phyloP scores from a whole-genome alignment of 2,888 invertebrate genomes.

The Chouioia cunea region DNA sequence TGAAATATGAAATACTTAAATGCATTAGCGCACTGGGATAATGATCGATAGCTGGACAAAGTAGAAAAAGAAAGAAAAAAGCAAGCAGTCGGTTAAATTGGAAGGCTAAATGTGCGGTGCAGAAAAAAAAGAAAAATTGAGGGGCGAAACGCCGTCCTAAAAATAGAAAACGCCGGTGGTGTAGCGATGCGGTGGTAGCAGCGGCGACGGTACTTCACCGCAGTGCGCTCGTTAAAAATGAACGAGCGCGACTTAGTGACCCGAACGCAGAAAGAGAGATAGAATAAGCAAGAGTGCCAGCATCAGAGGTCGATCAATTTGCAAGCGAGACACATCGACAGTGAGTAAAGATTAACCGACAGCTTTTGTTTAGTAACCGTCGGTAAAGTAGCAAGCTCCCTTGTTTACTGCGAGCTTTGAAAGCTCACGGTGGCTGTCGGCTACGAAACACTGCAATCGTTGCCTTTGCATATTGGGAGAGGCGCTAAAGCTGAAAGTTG shows the following conservation, averaged over 20 bases:
- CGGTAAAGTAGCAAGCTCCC: background rate
- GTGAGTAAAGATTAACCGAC: background rate
- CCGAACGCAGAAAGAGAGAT: conserved; percentile 8
- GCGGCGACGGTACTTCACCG: conserved; percentile 3
- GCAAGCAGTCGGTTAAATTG: no score
- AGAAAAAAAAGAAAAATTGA: no score
- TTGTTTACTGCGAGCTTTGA: background rate
- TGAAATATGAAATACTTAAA: no score
- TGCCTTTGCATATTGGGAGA: no score
- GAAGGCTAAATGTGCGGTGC: no score
- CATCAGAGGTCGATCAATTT: conserved; percentile 57
- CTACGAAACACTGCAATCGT: no score
- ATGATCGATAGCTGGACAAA: no score
- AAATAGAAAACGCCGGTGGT: conserved; percentile 29
- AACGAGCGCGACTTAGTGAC: conserved; percentile 30
- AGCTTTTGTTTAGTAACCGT: background rate
- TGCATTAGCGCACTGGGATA: no score
- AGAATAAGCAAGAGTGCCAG: conserved; percentile 47
- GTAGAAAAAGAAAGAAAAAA: no score
- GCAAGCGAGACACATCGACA: background rate
- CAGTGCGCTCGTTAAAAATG: conserved; percentile 42
- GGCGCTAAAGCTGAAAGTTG: no score
- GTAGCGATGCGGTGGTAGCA: no score
- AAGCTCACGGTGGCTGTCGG: no score
- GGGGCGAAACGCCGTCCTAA: conserved; percentile 6